Evolutionary conservation across 2,888 invertebrate genomes (phyloP).

Genomic region (Phytoseiulus persimilis): DNA sequence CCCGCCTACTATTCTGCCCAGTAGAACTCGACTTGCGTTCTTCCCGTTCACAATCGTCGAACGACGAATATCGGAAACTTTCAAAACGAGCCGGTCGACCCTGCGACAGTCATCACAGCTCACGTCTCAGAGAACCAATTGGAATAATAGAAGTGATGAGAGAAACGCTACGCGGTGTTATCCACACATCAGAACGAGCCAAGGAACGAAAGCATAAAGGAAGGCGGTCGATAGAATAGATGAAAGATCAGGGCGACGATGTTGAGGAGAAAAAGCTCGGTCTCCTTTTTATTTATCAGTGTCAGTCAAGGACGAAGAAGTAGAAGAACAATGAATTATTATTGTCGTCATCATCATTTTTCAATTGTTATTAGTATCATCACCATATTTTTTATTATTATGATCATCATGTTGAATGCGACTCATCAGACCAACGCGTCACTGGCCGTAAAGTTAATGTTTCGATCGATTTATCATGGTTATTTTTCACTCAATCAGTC

Average conservation of each 20-base stretch:
- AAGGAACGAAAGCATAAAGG: neutral
- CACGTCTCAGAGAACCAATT: too few relatives aligned
- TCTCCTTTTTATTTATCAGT: neutral
- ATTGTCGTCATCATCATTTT: neutral
- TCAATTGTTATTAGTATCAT: neutral
- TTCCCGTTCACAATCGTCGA: too few relatives aligned
- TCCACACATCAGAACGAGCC: too few relatives aligned
- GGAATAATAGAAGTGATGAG: too few relatives aligned
- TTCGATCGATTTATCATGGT: neutral
- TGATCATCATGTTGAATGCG: neutral
- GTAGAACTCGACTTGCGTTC: too few relatives aligned
- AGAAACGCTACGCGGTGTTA: too few relatives aligned
- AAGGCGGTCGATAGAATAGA: neutral
- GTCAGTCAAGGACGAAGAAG: constrained; percentile 5
- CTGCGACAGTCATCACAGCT: too few relatives aligned
- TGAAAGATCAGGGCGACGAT: neutral
- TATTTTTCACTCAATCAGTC: neutral
- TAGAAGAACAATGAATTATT: constrained; percentile 5
- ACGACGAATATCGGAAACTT: too few relatives aligned
- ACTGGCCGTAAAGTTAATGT: neutral
- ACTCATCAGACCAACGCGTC: neutral
- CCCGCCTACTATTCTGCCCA: too few relatives aligned
- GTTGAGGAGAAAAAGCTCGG: constrained; percentile 5
- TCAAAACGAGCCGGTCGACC: too few relatives aligned
- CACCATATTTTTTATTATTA: neutral